Evolutionary conservation across 2,888 invertebrate genomes (phyloP).

Genomic region (Trichogramma dendrolimi): DNA sequence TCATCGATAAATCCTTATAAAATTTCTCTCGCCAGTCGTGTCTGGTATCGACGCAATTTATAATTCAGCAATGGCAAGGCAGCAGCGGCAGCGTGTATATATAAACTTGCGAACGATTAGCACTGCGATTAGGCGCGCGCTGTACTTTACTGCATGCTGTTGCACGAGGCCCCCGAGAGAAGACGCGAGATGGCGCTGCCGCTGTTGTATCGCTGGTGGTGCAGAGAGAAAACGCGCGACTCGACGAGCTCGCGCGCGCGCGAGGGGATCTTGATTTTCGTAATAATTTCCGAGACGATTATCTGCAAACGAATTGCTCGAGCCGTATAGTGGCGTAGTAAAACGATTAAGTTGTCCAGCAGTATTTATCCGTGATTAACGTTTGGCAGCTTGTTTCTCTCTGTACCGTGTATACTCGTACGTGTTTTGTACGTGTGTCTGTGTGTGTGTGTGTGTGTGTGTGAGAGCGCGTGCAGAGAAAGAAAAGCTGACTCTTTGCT

Average conservation of each 20-base stretch:
- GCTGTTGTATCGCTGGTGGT: conserved; percentile 6
- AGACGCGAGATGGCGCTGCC: no score
- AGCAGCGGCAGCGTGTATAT: no score
- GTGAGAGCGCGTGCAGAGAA: no score
- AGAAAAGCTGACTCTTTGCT: no score
- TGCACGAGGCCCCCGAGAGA: no score
- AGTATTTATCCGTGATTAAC: conserved; percentile 24
- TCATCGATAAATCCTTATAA: conserved; percentile 21
- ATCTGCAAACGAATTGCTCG: conserved; percentile 21
- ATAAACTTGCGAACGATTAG: conserved; percentile 12
- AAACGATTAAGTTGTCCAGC: conserved; percentile 22
- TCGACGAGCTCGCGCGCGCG: background rate
- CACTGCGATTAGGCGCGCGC: conserved; percentile 6
- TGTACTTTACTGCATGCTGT: conserved; percentile 15
- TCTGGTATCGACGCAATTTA: conserved; percentile 2
- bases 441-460: no score
- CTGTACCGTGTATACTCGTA: background rate
- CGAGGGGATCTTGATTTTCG: conserved; percentile 19
- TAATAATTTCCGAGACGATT: conserved; percentile 23
- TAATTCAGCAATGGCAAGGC: conserved; percentile 6
- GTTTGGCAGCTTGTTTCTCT: conserved; percentile 16
- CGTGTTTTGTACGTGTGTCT: no score
- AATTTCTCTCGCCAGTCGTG: conserved; percentile 2
- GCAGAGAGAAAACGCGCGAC: conserved; percentile 2
- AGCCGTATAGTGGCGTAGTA: conserved; percentile 1